Evolutionary conservation across 2,113 vertebrate species (phyloP).

Genomic region (Pituophis catenifer): DNA sequence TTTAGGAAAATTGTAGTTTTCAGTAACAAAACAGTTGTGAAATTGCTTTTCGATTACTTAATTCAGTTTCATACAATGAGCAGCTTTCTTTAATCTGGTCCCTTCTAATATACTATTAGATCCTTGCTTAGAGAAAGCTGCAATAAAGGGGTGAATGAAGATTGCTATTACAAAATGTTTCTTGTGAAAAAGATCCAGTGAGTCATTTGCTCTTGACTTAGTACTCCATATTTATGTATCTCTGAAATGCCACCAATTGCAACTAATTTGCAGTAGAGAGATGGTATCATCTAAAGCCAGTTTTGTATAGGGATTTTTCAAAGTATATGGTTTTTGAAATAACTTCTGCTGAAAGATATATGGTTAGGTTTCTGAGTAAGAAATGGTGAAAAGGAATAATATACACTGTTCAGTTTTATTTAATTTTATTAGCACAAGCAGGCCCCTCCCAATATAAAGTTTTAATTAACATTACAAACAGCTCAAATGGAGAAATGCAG

Average conservation of each 20-base stretch:
- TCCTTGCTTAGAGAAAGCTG: background rate
- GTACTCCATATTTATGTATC: background rate
- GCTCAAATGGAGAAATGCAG: background rate
- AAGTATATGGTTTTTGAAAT: background rate
- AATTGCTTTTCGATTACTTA: background rate
- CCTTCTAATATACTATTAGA: background rate
- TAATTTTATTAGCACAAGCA: background rate
- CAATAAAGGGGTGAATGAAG: background rate
- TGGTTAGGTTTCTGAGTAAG: background rate
- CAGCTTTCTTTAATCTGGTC: background rate
- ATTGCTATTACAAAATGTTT: background rate
- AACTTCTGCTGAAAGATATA: background rate
- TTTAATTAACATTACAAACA: background rate
- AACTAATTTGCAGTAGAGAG: background rate
- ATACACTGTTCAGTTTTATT: background rate
- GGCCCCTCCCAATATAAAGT: background rate
- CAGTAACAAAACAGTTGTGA: background rate
- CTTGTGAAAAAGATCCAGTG: background rate
- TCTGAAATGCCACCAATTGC: background rate
- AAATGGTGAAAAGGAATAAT: background rate
- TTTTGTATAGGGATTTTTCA: background rate
- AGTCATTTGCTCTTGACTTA: background rate
- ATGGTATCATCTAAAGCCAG: background rate
- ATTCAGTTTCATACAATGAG: background rate
- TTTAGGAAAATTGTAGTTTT: background rate